A percentile compares a stretch with the other conserved stretches of the same genome.
phyloP scores from a whole-genome alignment of 2,113 vertebrate species.

The Dicaeum eximium region DNA sequence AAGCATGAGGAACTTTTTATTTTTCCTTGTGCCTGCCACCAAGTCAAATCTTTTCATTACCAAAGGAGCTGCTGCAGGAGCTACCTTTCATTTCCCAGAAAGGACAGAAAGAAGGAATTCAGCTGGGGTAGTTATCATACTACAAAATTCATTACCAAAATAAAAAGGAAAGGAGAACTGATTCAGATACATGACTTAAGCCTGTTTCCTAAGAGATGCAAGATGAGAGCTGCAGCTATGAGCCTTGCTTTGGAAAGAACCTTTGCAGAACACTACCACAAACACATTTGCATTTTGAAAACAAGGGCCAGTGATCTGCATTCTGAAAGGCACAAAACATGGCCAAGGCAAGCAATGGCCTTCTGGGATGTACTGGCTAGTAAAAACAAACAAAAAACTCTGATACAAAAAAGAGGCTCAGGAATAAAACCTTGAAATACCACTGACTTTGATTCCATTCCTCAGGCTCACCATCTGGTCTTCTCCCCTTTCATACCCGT shows the following conservation, averaged over 20 bases:
- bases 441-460: neutral
- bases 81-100: neutral
- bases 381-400: neutral
- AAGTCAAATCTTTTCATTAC: neutral
- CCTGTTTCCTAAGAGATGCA: neutral
- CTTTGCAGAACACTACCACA: neutral
- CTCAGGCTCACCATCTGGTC: neutral
- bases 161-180: neutral
- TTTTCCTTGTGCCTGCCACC: neutral
- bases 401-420: neutral
- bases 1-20: neutral
- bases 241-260: neutral
- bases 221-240: neutral
- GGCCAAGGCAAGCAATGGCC: neutral
- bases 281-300: neutral
- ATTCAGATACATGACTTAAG: neutral
- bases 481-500: neutral
- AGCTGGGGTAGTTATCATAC: neutral
- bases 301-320: neutral
- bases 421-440: neutral
- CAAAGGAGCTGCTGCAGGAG: neutral
- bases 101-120: neutral
- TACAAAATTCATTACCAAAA: neutral
- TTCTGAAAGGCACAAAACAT: neutral
- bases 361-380: neutral